Base-by-base conservation (phyloP, 1,140 invertebrate genomes). In the Camponotus floridanus region DNA sequence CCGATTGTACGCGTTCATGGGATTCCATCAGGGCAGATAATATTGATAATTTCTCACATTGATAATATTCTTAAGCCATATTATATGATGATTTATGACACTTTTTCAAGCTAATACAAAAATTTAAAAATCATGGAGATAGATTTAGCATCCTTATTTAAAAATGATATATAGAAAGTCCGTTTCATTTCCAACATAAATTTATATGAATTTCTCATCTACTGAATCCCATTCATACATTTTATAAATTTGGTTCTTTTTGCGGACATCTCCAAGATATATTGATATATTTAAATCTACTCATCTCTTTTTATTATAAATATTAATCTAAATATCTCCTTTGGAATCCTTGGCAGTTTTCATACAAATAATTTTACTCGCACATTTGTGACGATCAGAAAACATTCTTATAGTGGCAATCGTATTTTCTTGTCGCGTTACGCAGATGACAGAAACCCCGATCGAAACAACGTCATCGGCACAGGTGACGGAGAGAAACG, bases 401-500 rank as follows among this genome's bases (percentile, higher is more conserved):
- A 70, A 70, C 13, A 2, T 71, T 71, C 39, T 71, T 61, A 62
- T 15, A 39, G 15, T 13, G 39, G 9, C 26, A 36, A 61, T 45
- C 67, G 39, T 73, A 73, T 71, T 59, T 81, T 26, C 26, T 31
- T 42, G 55, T 61, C 67, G 79, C 26, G 64, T 80, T 55, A 68
- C 62, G 13, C 13, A 51, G 0, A 51, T 21, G 45, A n/a, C 62
- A 70, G 67, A 18, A 59, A 36, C 15, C 36, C 18, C 67, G 79
- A 59, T 61, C 68, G 26, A 74, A 83, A 83, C 74, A 74, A 83
- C 39, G 31, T 83, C 67, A 73, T 81, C 26, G 79, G 18, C 39
- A 59, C 68, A 70, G 39, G 33, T 73, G 79, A 83, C 26, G 31
- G 31, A 61, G 68, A 83, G 42, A 83, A 83, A 83, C 79, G 79